These are phyloP conservation scores for Sebastiscus tertius DNA, from an alignment of 2,797 vertebrate species.

Conservation along the genomic window DNA sequence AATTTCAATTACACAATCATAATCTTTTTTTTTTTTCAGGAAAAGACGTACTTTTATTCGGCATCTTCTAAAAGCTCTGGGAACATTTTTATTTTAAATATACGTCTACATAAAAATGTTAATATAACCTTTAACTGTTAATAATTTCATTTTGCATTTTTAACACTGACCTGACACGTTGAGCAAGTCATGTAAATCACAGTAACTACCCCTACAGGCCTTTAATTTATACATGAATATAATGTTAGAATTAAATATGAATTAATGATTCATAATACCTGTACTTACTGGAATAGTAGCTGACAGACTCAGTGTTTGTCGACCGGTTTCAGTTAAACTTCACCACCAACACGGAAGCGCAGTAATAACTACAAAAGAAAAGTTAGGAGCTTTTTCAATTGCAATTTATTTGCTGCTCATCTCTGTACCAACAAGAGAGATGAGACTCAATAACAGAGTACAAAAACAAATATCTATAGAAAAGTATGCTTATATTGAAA, in stretches of 20 bases:
- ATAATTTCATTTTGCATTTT: neutral
- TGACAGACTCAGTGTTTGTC: neutral
- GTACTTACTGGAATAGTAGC: neutral
- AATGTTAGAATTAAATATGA: neutral
- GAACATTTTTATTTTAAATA: no score
- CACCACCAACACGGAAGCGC: neutral
- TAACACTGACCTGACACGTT: neutral
- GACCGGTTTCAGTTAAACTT: neutral
- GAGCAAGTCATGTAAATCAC: neutral
- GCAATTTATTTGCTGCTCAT: conserved; percentile 83
- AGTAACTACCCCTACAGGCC: neutral
- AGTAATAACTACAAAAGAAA: conserved; percentile 30
- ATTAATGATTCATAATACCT: neutral
- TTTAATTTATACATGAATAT: neutral
- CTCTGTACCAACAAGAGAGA: conserved; percentile 84
- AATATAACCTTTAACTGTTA: neutral
- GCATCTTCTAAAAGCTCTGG: no score
- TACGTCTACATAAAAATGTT: no score
- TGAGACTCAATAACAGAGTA: conserved; percentile 86
- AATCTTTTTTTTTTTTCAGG: no score
- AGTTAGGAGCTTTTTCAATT: conserved; percentile 69
- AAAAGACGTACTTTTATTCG: no score
- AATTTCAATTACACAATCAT: no score
- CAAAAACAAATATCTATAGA: conserved; percentile 90
- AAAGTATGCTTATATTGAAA: conserved; percentile 89